phyloP scores from a whole-genome alignment of 2,888 invertebrate species.

The Brachylomia viminalis region DNA sequence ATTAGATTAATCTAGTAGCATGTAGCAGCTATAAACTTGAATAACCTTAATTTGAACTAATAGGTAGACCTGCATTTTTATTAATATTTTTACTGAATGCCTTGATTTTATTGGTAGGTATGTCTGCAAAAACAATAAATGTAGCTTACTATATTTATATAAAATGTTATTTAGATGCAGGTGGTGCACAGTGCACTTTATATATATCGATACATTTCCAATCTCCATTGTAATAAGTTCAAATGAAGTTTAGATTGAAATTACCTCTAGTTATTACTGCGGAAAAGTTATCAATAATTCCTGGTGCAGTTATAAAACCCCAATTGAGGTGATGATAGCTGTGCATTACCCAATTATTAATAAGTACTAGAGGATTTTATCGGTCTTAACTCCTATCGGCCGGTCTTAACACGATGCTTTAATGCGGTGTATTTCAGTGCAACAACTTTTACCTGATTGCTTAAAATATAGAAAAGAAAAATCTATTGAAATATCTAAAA shows the following conservation, averaged over 20 bases:
- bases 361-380: not conserved
- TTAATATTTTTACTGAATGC: not conserved
- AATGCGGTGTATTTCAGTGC: not conserved
- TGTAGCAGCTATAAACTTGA: not conserved
- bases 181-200: not conserved
- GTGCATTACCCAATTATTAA: too few species aligned
- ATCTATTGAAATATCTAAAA: too few species aligned
- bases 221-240: slow-evolving; percentile 10
- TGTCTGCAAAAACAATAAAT: not conserved
- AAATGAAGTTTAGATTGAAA: not conserved
- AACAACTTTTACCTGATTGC: not conserved
- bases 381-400: too few species aligned
- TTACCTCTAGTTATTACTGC: not conserved
- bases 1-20: not conserved
- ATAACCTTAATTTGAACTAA: not conserved
- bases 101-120: too few species aligned
- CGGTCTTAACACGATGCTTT: too few species aligned
- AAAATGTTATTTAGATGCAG: not conserved
- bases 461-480: not conserved
- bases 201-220: not conserved
- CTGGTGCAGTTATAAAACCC: not conserved
- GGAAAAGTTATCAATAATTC: not conserved
- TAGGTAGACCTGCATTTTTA: not conserved
- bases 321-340: too few species aligned
- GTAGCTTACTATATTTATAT: not conserved